Evolutionary conservation across 2,113 vertebrate species (phyloP).

Genomic region (Otus sunia): DNA sequence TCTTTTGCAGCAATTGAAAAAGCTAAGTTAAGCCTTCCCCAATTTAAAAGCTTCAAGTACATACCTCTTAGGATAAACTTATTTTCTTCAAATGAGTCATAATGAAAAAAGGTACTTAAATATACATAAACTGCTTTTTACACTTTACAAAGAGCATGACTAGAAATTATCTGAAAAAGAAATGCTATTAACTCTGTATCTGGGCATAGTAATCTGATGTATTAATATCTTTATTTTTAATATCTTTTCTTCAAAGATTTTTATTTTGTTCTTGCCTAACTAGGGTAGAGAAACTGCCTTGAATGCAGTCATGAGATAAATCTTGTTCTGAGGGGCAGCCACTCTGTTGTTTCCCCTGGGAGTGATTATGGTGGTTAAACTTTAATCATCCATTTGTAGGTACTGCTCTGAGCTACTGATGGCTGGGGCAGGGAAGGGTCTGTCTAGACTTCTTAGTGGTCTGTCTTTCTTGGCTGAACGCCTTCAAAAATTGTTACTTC

Average conservation of each 20-base stretch:
- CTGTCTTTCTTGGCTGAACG: background rate
- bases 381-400: background rate
- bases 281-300: background rate
- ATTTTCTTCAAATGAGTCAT: background rate
- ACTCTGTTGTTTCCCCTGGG: background rate
- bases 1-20: background rate
- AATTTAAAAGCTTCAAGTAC: background rate
- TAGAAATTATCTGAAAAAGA: background rate
- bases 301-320: background rate
- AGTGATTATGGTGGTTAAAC: background rate
- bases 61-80: background rate
- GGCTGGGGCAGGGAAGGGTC: background rate
- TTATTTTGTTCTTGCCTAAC: background rate
- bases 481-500: background rate
- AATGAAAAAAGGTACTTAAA: background rate
- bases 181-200: background rate
- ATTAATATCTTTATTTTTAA: background rate
- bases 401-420: background rate
- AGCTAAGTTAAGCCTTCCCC: background rate
- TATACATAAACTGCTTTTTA: background rate
- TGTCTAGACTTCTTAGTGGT: background rate
- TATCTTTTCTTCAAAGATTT: background rate
- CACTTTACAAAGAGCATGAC: background rate
- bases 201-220: background rate
- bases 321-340: background rate